Base-by-base conservation (phyloP, 2,113 vertebrate species). In the Petaurus breviceps region DNA sequence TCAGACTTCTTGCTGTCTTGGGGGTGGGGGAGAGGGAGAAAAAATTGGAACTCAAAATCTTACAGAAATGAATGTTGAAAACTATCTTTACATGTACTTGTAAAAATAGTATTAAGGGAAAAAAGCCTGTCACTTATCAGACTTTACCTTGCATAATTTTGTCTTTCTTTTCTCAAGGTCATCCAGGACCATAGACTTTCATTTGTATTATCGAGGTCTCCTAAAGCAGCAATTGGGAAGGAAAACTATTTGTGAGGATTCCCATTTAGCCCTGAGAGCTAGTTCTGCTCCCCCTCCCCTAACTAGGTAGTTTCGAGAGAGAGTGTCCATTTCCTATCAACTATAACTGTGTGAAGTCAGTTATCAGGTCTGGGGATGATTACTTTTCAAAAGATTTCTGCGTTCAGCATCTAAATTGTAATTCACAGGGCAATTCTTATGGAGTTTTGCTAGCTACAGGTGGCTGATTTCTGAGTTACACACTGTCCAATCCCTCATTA, bases 401-500 rank as follows among this genome's bases (percentile, higher is more conserved):
- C 61, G 49, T 50, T 77, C 53, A 43, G 47, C 54, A 89, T 37
- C 4, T 0, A 94, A 97, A 98, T 14, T 96, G 68, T 61, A 96
- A 77, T 90, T 91, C 77, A 90, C 43, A 93, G 37, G 5, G 49
- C 91, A 50, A 50, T 94, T 96, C 22, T 95, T 54, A 92, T 57
- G 91, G 95, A 14, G 49, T 90, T 95, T 93, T 89, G 19, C 19
- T 25, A 90, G 92, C 94, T 94, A 96, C 92, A 89, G 51, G 89
- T 89, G 53, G 55, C 93, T 84, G 12, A 3, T 51, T 93, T 98
- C 96, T 96, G 95, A 94, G 91, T 94, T 93, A 91, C 52, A 90
- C 51, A 23, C 92, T 92, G 9, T 51, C 91, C 93, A 92, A 16
- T 43, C 89, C 24, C 24, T 90, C 14, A 1, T 94, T 95, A 54